Conservation (phyloP, 2,797 vertebrate species). For the Lagorchestes hirsutus region DNA sequence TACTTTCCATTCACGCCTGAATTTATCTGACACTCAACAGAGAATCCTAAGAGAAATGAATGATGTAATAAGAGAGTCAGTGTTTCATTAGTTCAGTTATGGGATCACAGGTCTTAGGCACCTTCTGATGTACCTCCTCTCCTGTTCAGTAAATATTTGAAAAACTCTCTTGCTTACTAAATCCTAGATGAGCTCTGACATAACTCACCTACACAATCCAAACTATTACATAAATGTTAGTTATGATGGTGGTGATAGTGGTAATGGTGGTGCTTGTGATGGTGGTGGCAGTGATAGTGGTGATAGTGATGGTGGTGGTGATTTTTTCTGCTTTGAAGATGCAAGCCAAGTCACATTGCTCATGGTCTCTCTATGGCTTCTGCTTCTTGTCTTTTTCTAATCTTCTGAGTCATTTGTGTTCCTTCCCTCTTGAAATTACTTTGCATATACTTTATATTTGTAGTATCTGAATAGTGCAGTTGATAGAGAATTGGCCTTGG, state of each 20-base stretch:
- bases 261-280: not conserved
- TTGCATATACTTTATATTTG: not conserved
- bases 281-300: not conserved
- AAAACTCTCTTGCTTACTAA: not conserved
- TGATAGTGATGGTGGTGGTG: not conserved
- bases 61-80: not conserved
- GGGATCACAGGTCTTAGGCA: not conserved
- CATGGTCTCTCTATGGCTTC: not conserved
- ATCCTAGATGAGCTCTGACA: not conserved
- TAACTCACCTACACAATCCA: not conserved
- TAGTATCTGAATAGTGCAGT: not conserved
- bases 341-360: not conserved
- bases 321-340: not conserved
- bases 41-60: not conserved
- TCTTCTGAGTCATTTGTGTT: not conserved
- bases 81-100: not conserved
- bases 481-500: not conserved
- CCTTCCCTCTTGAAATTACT: not conserved
- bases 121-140: not conserved
- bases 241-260: not conserved
- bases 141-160: not conserved
- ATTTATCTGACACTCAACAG: not conserved
- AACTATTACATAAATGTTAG: not conserved
- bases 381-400: not conserved
- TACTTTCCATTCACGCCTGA: not conserved